Base-by-base conservation (phyloP, 2,113 vertebrate species). In the Ploceus nigricollis region DNA sequence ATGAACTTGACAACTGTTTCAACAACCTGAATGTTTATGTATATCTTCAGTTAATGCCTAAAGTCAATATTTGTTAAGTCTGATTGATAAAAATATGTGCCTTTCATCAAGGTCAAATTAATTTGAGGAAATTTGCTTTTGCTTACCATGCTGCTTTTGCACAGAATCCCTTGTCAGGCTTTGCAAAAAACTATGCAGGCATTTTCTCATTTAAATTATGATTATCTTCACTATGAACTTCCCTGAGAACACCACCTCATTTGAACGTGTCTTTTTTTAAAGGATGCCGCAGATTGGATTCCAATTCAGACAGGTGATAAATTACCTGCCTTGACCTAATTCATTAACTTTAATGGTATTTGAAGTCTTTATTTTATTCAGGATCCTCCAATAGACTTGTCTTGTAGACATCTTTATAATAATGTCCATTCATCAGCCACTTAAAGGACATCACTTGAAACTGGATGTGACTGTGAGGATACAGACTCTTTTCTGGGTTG, bases 41-140 rank as follows among this genome's bases (percentile, higher is more conserved):
- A 71, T 93, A 77, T 71, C 47, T 81, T 82, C 53, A 21, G 79
- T 89, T 97, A 95, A 96, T 97, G 60, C 73, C 84, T 78, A 54
- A 88, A 96, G 82, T 96, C 93, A 97, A 83, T 96, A 92, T 93
- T 93, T 72, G 71, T 96, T 97, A 95, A 64, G 65, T 70, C 56
- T 96, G 79, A 95, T 95, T 96, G 90, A 97, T 94, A 96, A 97
- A 97, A 97, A 96, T 94, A 80, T 70, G 82, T 72, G 87, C 84
- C 84, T 79, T 95, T 85, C 83, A 82, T 98, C 97, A 96, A 97
- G 94, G 87, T 97, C 93, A 97, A 60, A 90, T 96, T 94, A 94
- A 96, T 96, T 94, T 96, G 65, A 85, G 79, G 92, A 44, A 87
- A 95, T 96, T 83, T 90, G 81, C 21, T 94, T 96, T 95, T 97